Percentiles rank a stretch among this genome's conserved stretches.
phyloP scores from a whole-genome alignment of 37 sponge, comb jelly and placozoan genomes.

The Hormiphora californensis region DNA sequence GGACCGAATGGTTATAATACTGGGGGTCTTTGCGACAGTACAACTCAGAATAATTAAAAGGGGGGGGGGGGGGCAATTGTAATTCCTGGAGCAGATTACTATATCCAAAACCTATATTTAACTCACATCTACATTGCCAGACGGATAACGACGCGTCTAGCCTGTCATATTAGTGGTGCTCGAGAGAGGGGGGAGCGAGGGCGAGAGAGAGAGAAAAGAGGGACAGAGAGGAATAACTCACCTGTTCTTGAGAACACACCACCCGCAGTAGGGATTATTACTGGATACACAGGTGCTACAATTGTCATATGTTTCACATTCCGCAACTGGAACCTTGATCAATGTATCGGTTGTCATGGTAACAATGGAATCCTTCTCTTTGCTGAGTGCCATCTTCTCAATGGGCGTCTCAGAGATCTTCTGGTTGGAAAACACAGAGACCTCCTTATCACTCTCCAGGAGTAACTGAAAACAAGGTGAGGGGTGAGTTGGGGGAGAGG shows the following conservation, averaged over 20 bases:
- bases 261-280: constrained; percentile 80
- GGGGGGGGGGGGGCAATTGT: neutral
- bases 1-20: too few species aligned
- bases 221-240: constrained; percentile 1
- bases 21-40: too few species aligned
- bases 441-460: constrained; percentile 52
- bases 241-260: constrained; percentile 70
- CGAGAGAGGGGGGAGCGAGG: neutral
- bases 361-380: neutral
- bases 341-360: constrained; percentile 31
- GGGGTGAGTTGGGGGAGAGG: neutral
- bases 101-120: too few species aligned
- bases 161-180: too few species aligned
- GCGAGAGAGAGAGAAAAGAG: neutral
- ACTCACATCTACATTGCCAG: too few species aligned
- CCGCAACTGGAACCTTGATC: constrained; percentile 62
- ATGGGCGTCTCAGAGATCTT: constrained; percentile 8
- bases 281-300: constrained; percentile 64
- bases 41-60: too few species aligned
- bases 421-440: constrained; percentile 33
- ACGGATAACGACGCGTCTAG: too few species aligned
- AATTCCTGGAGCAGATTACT: too few species aligned
- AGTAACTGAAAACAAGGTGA: neutral
- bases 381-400: constrained; percentile 34
- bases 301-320: constrained; percentile 60